These are phyloP conservation scores for Mythimna lalbum DNA, from an alignment of 2,888 invertebrate species.

Conservation along the genomic window DNA sequence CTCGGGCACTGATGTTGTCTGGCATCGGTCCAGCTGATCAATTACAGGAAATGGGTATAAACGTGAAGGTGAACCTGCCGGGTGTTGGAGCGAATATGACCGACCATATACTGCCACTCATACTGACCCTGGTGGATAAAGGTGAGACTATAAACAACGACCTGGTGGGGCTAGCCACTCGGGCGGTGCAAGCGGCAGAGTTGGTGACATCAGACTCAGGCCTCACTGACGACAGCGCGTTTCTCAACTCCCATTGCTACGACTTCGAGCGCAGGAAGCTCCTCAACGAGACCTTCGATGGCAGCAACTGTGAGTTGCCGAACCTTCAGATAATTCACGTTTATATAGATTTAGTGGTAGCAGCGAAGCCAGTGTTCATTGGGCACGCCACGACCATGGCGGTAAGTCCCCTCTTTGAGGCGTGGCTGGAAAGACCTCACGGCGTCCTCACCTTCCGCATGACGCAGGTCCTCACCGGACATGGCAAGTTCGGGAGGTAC, in stretches of 20 bases:
- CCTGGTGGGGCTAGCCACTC: constrained; percentile 39
- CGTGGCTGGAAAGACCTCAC: no score
- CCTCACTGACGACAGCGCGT: constrained; percentile 73
- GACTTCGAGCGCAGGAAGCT: constrained; percentile 66
- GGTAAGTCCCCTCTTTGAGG: no score
- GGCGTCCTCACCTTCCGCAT: no score
- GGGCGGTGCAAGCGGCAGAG: constrained; percentile 52
- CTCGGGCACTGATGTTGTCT: constrained; percentile 80
- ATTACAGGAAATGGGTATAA: constrained; percentile 68
- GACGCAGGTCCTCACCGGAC: no score
- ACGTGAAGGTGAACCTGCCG: constrained; percentile 71
- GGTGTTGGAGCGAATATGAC: constrained; percentile 76
- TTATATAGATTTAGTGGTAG: constrained; percentile 65
- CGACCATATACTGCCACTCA: constrained; percentile 74
- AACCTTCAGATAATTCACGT: constrained; percentile 74
- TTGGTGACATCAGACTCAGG: constrained; percentile 65
- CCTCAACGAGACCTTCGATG: constrained; percentile 59
- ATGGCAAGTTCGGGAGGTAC: no score
- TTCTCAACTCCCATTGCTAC: constrained; percentile 77
- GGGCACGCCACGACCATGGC: no score
- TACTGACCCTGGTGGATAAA: constrained; percentile 70
- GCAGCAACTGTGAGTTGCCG: constrained; percentile 73
- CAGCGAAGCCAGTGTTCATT: constrained; percentile 48
- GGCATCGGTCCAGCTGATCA: constrained; percentile 78
- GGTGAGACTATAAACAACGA: constrained; percentile 29